Percentiles rank a stretch among this genome's conserved stretches.
Conservation (phyloP, 2,113 vertebrate genomes). For the Cariama cristata region DNA sequence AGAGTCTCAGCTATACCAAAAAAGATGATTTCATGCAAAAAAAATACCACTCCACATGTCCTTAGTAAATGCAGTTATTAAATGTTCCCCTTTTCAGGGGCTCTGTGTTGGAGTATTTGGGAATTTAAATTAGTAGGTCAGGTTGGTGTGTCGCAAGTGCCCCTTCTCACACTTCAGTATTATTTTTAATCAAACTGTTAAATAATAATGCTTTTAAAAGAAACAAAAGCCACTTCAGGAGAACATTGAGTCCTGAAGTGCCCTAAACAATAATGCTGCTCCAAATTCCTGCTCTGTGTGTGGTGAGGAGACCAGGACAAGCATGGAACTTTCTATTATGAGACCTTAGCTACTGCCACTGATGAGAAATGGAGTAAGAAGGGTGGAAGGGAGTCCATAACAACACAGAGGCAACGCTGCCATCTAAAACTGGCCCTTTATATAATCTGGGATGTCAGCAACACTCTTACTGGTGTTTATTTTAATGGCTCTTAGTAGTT, state of each 20-base stretch:
- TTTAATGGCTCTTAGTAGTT: not conserved
- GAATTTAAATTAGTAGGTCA: not conserved
- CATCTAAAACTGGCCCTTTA: not conserved
- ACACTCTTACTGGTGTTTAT: not conserved
- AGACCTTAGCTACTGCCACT: not conserved
- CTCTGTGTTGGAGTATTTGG: not conserved
- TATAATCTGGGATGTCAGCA: not conserved
- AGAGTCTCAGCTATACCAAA: not conserved
- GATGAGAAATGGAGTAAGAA: slow-evolving; percentile 31
- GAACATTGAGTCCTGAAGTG: not conserved
- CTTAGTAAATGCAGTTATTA: not conserved
- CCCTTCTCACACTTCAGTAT: not conserved
- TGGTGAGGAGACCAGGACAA: slow-evolving; percentile 20
- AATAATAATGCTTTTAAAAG: slow-evolving; percentile 35
- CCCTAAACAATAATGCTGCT: not conserved
- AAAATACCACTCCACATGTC: not conserved
- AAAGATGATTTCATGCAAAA: not conserved
- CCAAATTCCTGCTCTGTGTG: slow-evolving; percentile 35
- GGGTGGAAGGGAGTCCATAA: slow-evolving; percentile 15
- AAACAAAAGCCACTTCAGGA: slow-evolving; percentile 3
- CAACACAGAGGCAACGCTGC: not conserved
- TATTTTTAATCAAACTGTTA: slow-evolving; percentile 29
- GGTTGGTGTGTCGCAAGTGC: not conserved
- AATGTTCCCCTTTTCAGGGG: not conserved
- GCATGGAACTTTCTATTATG: not conserved